These are phyloP conservation scores for Ormyrus nitidulus DNA, from an alignment of 2,888 invertebrate species.

Conservation along the genomic window DNA sequence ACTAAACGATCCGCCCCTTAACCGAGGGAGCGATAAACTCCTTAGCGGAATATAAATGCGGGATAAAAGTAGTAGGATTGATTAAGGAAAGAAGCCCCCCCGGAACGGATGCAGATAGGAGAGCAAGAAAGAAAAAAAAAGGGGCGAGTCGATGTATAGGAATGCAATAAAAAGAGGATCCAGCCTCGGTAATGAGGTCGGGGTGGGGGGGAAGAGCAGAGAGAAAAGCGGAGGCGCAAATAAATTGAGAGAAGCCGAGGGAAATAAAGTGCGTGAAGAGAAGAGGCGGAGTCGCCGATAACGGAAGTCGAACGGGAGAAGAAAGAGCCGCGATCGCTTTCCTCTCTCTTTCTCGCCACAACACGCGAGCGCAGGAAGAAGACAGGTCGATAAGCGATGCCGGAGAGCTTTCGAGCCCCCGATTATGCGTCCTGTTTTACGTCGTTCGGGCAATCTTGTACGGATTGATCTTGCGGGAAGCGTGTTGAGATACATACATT, in stretches of 20 bases:
- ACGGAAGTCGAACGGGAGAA: slow-evolving; percentile 31
- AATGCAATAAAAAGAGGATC: slow-evolving; percentile 42
- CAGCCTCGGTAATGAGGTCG: not conserved
- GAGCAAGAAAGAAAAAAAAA: not conserved
- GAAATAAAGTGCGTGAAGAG: slow-evolving; percentile 48
- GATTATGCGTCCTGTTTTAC: too few species aligned
- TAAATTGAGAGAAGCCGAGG: slow-evolving; percentile 26
- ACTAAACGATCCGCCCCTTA: too few species aligned
- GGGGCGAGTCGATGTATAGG: slow-evolving; percentile 30
- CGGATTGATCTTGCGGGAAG: too few species aligned
- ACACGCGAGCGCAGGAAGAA: not conserved
- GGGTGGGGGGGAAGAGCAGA: slow-evolving; percentile 11
- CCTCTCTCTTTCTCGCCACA: too few species aligned
- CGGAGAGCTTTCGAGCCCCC: not conserved
- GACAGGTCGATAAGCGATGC: slow-evolving; percentile 21
- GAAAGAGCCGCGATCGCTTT: slow-evolving; percentile 8
- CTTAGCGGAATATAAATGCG: slow-evolving; percentile 43
- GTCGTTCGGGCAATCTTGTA: too few species aligned
- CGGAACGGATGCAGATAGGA: slow-evolving; percentile 35
- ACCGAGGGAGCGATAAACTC: slow-evolving; percentile 42
- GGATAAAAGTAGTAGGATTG: slow-evolving; percentile 38
- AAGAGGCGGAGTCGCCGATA: slow-evolving; percentile 43
- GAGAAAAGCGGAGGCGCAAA: not conserved
- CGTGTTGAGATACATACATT: too few species aligned
- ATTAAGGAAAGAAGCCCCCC: slow-evolving; percentile 30